Base-by-base conservation (phyloP, 2,113 vertebrate species). In the Sander lucioperca region DNA sequence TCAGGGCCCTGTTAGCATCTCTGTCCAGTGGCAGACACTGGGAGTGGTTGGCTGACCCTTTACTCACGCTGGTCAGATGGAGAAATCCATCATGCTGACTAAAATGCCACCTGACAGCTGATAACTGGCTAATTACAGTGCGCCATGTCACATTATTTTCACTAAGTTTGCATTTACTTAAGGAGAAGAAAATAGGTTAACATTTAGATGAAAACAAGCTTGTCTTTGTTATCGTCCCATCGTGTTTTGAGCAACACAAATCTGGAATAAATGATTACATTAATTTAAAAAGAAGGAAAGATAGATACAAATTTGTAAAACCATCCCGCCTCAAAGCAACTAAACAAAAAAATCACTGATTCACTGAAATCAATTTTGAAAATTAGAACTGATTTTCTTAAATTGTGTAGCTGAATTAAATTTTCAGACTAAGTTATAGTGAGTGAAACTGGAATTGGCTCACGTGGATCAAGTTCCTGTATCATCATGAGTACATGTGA, bases 1-100 rank as follows among this genome's bases (percentile, higher is more conserved):
- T 94, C 92, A 91, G 6, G 75, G 45, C 68, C 89, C 91, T 90
- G 91, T 93, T 93, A 93, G 89, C 86, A 69, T 93, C 90, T 91
- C 82, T 90, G 84, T 92, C 88, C 86, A 65, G 77, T 80, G 77
- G 78, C 88, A 88, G 90, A 87, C 74, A 1, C 73, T 75, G 80
- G 86, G 82, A 90, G 92, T 74, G 71, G 66, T 68, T 68, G 77
- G 45, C 59, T 93, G 91, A 94, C 92, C 92, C 90, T 83, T 88
- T 75, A 39, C 86, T 86, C 43, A 59, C 8, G 27, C 88, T 85
- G 90, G 82, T 89, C 91, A 91, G 63, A 83, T 67, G 6, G 25
- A 79, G 78, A 69, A 79, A 92, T 92, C 92, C 83, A 89, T 94
- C 92, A 93, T 84, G 50, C 58, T 79, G 86, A 86, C 83, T 81